Conservation (phyloP, 2,113 vertebrate genomes). For the Capreolus pygargus region DNA sequence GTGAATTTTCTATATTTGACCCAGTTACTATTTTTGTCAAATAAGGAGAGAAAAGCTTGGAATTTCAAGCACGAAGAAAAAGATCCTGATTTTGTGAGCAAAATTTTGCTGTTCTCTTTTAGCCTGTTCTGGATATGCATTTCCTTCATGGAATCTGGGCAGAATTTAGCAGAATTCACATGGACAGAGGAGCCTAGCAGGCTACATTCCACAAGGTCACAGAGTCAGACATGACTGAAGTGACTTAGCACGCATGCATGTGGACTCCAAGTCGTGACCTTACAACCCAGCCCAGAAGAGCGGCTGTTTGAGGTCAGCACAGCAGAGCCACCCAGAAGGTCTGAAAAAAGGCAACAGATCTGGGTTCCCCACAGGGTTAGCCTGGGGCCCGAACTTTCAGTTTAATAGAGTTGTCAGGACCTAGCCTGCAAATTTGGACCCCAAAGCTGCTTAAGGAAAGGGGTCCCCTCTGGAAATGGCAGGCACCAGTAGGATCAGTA, state of each 20-base stretch:
- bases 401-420: neutral
- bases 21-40: slow-evolving; percentile 73
- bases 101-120: slow-evolving; percentile 47
- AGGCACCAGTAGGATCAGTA: neutral
- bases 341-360: neutral
- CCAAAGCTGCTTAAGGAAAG: neutral
- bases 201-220: neutral
- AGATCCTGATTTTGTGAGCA: slow-evolving; percentile 45
- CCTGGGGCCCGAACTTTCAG: neutral
- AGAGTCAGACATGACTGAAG: neutral
- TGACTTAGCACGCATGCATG: neutral
- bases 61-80: slow-evolving; percentile 61
- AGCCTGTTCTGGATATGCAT: neutral
- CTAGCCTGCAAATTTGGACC: slow-evolving; percentile 8
- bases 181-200: neutral
- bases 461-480: neutral
- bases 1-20: slow-evolving; percentile 72
- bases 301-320: neutral
- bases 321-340: neutral
- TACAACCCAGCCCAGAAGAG: neutral
- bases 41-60: slow-evolving; percentile 55
- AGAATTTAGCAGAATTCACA: neutral
- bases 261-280: neutral
- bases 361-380: neutral
- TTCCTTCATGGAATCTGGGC: slow-evolving; percentile 25